phyloP scores from a whole-genome alignment of 2,888 invertebrate species.

The Dysmachus trigonus region DNA sequence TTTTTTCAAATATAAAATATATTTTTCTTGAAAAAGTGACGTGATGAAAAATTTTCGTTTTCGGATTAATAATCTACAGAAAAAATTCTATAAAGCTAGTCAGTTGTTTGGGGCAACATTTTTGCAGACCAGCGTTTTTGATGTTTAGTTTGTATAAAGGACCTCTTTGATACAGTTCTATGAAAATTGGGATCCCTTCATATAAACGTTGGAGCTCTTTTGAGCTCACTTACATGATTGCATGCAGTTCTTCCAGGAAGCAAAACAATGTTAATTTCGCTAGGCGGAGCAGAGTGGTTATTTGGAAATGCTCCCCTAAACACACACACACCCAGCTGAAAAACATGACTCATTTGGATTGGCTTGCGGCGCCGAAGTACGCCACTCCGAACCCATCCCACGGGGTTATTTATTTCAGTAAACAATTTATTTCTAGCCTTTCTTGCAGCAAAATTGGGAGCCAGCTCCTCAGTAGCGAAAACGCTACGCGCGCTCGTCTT shows the following conservation, averaged over 20 bases:
- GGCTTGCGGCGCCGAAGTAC: conserved; percentile 19
- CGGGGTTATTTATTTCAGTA: conserved; percentile 43
- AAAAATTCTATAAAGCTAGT: too few species aligned
- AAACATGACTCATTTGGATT: conserved; percentile 16
- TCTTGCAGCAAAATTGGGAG: not conserved
- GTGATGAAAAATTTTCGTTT: too few species aligned
- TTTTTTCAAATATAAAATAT: too few species aligned
- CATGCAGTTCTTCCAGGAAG: not conserved
- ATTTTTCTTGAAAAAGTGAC: too few species aligned
- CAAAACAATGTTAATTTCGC: conserved; percentile 14
- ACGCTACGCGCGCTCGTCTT: conserved; percentile 8
- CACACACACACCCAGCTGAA: not conserved
- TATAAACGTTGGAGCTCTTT: not conserved
- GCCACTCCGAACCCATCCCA: not conserved
- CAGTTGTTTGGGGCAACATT: too few species aligned
- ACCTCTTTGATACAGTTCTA: not conserved
- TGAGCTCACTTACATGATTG: not conserved
- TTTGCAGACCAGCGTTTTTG: too few species aligned
- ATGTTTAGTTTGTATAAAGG: not conserved
- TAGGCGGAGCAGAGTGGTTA: not conserved
- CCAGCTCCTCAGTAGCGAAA: not conserved
- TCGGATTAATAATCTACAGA: too few species aligned
- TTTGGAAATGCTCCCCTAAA: not conserved
- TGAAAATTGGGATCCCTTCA: not conserved
- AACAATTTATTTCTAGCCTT: conserved; percentile 44